phyloP scores from a whole-genome alignment of 2,888 invertebrate species.

The Cosmorhoe ocellata region DNA sequence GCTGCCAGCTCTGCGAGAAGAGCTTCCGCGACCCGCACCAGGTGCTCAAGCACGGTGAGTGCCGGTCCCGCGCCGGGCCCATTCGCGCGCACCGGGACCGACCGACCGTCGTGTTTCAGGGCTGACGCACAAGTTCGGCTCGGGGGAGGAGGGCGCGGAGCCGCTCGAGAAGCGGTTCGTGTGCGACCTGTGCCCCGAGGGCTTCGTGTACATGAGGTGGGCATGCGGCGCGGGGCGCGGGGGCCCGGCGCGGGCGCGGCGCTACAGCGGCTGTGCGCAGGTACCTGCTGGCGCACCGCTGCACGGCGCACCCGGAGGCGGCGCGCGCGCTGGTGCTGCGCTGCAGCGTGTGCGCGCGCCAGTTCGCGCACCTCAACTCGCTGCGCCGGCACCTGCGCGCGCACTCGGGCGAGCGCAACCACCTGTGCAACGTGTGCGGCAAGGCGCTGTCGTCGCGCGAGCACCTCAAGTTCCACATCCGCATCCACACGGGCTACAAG shows the following conservation, averaged over 20 bases:
- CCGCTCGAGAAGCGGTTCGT: constrained; percentile 60
- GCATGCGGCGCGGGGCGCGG: not conserved
- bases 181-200: constrained; percentile 73
- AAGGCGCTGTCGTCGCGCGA: constrained; percentile 83
- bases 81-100: no score
- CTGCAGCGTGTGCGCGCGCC: constrained; percentile 68
- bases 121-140: constrained; percentile 50
- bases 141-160: constrained; percentile 31
- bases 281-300: constrained; percentile 66
- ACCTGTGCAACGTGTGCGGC: constrained; percentile 83
- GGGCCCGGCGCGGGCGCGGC: not conserved
- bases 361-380: constrained; percentile 79
- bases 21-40: constrained; percentile 66
- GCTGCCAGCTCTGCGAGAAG: constrained; percentile 73
- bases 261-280: constrained; percentile 23
- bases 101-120: constrained; percentile 50
- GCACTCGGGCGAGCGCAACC: constrained; percentile 78
- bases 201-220: constrained; percentile 73
- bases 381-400: constrained; percentile 73
- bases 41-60: constrained; percentile 51
- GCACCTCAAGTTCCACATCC: constrained; percentile 83
- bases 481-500: constrained; percentile 84
- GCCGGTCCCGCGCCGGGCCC: no score
- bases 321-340: constrained; percentile 64
- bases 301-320: constrained; percentile 62